Evolutionary conservation across 2,888 invertebrate species (phyloP), one percentile per base, ranked within the genome.

Genomic region (Catocala fraxini): DNA sequence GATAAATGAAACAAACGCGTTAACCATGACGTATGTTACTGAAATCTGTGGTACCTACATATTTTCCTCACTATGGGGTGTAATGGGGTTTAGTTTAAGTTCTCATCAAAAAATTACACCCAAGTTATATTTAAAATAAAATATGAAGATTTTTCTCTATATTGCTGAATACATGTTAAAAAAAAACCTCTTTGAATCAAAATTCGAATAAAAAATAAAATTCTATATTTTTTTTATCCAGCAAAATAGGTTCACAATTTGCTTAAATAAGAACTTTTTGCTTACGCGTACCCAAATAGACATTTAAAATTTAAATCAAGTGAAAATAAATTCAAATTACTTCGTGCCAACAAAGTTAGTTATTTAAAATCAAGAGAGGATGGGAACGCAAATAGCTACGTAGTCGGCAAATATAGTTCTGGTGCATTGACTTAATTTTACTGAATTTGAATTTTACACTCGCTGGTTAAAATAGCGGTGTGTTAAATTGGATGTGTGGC

Each of bases 401-500:
- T 56, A 63, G 51, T 12, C 33, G 4, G 42, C 53, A 51, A 67
- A 63, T 52, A 65, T 65, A 63, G 56, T 58, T 60, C 47, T 58
- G 52, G 35, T 57, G 48, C 54, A 66, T 62, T 48, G 35, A 64
- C 35, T 60, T 63, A 60, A 61, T 70, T 62, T 59, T 49, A 34
- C 13, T 56, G 59, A 60, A 67, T 63, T 63, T 59, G 54, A 64
- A 73, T 70, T 63, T 63, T 59, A 58, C 33, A 45, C 33, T 12
- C 10, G 58, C 41, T 60, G 39, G 54, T 63, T 51, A 49, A 55
- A 73, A 54, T 48, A 41, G 56, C 52, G 59, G 49, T 51, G 59
- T 58, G 55, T 64, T 46, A 61, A 71, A 64, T 68, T 65, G 56
- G 59, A 75, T 74, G 56, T 60, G 51, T 57, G 62, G 47, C 70